Percentiles rank a stretch among this genome's conserved stretches.
phyloP scores from a whole-genome alignment of 2,888 invertebrate genomes.

The Amaurobius ferox region DNA sequence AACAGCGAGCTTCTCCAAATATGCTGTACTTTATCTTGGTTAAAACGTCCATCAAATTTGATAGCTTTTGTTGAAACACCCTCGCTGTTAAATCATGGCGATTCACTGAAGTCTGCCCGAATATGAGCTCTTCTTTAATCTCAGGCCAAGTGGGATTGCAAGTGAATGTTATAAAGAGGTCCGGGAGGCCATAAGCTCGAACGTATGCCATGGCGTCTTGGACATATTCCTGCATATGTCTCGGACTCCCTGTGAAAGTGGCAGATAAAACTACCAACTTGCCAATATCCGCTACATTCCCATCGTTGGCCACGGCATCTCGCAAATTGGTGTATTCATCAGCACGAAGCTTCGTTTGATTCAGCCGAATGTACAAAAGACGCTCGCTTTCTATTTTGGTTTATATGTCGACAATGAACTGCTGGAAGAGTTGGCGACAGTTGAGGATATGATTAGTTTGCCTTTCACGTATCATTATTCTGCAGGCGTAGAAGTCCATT shows the following conservation, averaged over 20 bases:
- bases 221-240: not conserved
- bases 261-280: constrained; percentile 74
- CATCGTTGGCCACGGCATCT: not conserved
- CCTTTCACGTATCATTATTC: not conserved
- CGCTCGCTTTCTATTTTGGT: not conserved
- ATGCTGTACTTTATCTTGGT: constrained; percentile 71
- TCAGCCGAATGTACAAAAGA: not conserved
- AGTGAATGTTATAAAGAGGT: constrained; percentile 76
- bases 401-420: not conserved
- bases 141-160: constrained; percentile 76
- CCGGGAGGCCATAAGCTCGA: constrained; percentile 74
- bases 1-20: constrained; percentile 74
- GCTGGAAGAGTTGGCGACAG: not conserved
- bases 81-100: constrained; percentile 75
- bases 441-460: not conserved
- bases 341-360: not conserved
- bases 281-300: constrained; percentile 29
- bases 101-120: constrained; percentile 72
- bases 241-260: not conserved
- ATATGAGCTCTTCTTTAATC: constrained; percentile 73
- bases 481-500: not conserved
- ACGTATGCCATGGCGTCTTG: constrained; percentile 73
- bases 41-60: too few relatives aligned
- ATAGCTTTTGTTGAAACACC: constrained; percentile 75
- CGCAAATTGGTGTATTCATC: constrained; percentile 1